Conservation (phyloP, 2,888 invertebrate species). For the Parnassius mnemosyne region DNA sequence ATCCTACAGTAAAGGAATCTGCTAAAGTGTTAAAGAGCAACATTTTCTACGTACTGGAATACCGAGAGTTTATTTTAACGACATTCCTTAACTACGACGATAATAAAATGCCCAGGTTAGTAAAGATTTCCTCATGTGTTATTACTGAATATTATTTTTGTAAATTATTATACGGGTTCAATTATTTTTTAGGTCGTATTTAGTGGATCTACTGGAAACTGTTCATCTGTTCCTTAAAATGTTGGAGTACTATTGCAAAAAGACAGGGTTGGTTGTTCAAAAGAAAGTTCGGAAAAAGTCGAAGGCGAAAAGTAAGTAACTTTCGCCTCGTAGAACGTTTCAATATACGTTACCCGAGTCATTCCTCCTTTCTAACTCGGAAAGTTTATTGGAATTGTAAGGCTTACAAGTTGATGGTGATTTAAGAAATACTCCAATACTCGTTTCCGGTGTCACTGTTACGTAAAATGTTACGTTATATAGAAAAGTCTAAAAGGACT, state of each 20-base stretch:
- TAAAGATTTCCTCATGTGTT: constrained; percentile 44
- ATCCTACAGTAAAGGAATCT: constrained; percentile 86
- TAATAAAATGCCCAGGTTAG: constrained; percentile 90
- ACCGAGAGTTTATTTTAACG: constrained; percentile 92
- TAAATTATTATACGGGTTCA: background rate
- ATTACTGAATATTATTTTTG: background rate
- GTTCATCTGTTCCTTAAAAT: constrained; percentile 95
- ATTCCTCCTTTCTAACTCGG: constrained; percentile 15
- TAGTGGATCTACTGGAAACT: constrained; percentile 93
- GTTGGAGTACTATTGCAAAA: constrained; percentile 87
- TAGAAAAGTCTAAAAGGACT: too few relatives aligned
- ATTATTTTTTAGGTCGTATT: constrained; percentile 82
- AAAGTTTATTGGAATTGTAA: constrained; percentile 18
- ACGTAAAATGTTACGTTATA: too few relatives aligned
- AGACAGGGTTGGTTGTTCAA: constrained; percentile 84
- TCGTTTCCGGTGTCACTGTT: too few relatives aligned
- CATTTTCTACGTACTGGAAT: constrained; percentile 96
- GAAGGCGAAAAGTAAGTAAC: constrained; percentile 74
- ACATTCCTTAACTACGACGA: constrained; percentile 92
- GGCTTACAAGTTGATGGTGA: constrained; percentile 13
- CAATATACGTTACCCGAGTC: constrained; percentile 10
- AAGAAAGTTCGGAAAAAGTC: constrained; percentile 78
- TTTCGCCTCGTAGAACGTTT: constrained; percentile 27
- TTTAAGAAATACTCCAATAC: constrained; percentile 5
- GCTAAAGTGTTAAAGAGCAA: constrained; percentile 94